Conservation (phyloP, 2,888 invertebrate species). For the Lochmaea crataegi region DNA sequence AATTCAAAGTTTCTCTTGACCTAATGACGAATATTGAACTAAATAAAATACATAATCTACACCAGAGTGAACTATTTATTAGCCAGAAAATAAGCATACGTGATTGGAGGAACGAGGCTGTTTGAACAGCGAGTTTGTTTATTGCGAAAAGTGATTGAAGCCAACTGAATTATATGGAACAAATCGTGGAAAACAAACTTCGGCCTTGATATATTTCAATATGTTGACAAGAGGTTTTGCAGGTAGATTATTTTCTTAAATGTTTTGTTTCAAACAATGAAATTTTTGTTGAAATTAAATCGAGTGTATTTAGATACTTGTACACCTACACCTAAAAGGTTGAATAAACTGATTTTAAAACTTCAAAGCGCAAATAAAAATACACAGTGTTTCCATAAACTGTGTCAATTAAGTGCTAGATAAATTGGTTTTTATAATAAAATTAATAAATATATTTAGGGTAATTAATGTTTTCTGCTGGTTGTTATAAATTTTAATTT, state of each 20-base stretch:
- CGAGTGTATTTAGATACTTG: slow-evolving; percentile 1
- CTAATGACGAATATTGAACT: no score
- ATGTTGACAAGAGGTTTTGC: not conserved
- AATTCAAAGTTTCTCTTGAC: no score
- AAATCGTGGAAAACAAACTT: not conserved
- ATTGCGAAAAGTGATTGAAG: not conserved
- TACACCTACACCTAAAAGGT: not conserved
- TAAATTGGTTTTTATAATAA: not conserved
- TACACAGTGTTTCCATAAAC: not conserved
- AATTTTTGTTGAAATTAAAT: not conserved
- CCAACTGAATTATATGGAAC: not conserved
- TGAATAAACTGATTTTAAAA: slow-evolving; percentile 1
- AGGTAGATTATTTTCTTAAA: slow-evolving; percentile 8
- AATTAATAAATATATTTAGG: not conserved
- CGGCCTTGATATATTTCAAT: slow-evolving; percentile 1
- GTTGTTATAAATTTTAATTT: no score
- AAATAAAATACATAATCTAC: not conserved
- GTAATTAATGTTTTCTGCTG: no score
- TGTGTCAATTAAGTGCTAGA: not conserved
- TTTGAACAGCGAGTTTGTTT: not conserved
- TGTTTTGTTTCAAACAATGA: not conserved
- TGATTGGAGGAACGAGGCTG: not conserved
- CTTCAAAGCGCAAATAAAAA: not conserved
- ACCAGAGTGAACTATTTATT: not conserved
- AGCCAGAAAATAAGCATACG: not conserved